Conservation (phyloP, 2,888 invertebrate species). For the Rhopalosiphum nymphaeae region DNA sequence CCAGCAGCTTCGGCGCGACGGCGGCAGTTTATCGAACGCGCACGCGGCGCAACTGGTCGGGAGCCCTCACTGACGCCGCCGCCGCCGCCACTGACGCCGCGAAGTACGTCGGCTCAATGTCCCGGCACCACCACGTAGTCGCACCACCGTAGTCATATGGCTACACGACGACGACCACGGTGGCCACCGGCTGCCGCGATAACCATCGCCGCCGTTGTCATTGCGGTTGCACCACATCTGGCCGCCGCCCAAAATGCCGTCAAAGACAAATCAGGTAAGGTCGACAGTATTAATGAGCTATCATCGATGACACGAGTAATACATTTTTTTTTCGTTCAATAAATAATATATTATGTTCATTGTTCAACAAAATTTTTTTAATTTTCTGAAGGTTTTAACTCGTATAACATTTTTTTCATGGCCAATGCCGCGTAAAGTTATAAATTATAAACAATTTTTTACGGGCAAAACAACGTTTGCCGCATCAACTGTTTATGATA, state of each 20-base stretch:
- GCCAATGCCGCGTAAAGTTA: too few species aligned
- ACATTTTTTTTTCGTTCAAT: too few species aligned
- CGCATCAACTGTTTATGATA: neutral
- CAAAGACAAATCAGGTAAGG: constrained; percentile 64
- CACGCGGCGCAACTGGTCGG: constrained; percentile 65
- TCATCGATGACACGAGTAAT: too few species aligned
- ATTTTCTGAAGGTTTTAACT: too few species aligned
- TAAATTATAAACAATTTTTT: neutral
- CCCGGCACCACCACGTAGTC: constrained; percentile 37
- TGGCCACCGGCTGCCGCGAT: constrained; percentile 56
- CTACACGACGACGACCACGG: constrained; percentile 58
- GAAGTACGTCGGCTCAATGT: constrained; percentile 53
- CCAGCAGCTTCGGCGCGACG: constrained; percentile 30
- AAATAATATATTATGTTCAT: too few species aligned
- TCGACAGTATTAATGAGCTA: neutral
- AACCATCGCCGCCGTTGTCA: neutral
- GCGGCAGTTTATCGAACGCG: constrained; percentile 62
- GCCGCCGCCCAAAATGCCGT: constrained; percentile 28
- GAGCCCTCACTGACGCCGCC: constrained; percentile 24
- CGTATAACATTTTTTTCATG: too few species aligned
- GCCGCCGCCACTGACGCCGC: constrained; percentile 29
- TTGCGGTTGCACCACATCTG: neutral
- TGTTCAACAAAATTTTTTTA: too few species aligned
- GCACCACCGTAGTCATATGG: constrained; percentile 58
- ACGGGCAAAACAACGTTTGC: too few species aligned